Base-by-base conservation (phyloP, 2,888 invertebrate species). In the Leptopilina drosophilae region DNA sequence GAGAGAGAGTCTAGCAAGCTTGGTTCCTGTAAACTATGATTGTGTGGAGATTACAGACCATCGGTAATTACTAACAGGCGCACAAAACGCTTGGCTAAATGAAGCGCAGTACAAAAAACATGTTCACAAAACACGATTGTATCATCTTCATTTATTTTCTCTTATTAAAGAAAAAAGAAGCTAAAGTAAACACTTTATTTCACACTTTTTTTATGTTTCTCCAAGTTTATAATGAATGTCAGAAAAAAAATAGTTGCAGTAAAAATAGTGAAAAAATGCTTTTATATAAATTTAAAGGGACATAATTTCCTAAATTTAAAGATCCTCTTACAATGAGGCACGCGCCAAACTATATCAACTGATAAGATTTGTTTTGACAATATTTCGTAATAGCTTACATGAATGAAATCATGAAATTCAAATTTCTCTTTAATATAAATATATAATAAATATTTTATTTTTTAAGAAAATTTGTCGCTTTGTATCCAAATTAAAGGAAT, bases 21-120 rank as follows among this genome's bases (percentile, higher is more conserved):
- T 82, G 80, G 84, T 26, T 83, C 83, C 85, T 86, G 85, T 87
- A 87, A 87, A 88, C 87, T 88, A 88, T 89, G 89, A 90, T 89
- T 90, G 89, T 89, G 87, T 88, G 88, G 77, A 88, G 89, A 89
- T 90, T 91, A 90, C 89, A 88, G 87, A 90, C 87, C 88, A 86
- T 87, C 87, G 86, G 88, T 90, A 90, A 90, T 90, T 90, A 87
- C 89, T 87, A 87, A 86, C 86, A 82, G 85, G 87, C 87, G 84
- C 85, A 87, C 85, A 88, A 88, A 88, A 88, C 85, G 85, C 85
- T 83, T 82, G 84, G 84, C 86, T 86, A 88, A 87, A 87, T 84
- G 85, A 83, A 85, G 73, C 26, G 76, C 78, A 65, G 78, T 80
- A 80, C 65, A 66, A 66, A 66, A 83, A 77, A 79, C 79, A 69